Evolutionary conservation across 2,888 invertebrate species (phyloP), one percentile per base, ranked within the genome.

Genomic region (Folsomia manolachei): DNA sequence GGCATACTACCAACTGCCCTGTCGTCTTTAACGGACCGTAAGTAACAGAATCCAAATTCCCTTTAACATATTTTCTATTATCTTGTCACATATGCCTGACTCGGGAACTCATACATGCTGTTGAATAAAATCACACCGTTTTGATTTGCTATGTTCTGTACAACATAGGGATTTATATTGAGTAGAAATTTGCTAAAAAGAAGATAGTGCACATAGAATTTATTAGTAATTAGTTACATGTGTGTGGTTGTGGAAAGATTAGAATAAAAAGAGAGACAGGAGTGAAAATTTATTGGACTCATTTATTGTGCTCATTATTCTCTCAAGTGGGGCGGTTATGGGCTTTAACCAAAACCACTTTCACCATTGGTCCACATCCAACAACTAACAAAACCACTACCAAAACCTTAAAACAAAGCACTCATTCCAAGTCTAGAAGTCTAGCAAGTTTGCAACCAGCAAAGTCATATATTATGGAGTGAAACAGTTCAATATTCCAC

Each of bases 1-100:
- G 64, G 25, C 23, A 72, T 72, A 24, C 72, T 75, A 26, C 75
- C 75, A 19, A 26, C 52, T 1, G 75, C 72, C 21, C 39, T 75
- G 52, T 70, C 72, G n/a, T n/a, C 27, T 39, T 27, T 75, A 7
- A 71, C 61, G 27, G 67, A 71, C 39, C 23, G 75, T 75, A 72
- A 73, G 73, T 69, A 56, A 68, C 27, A 51, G 11, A 60, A 25
- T 64, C 7, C n/a, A 7, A 23, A 19, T 64, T 23, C n/a, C 39
- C 4, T 27, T n/a, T 26, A 2, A 27, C 27, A 18, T 27, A 64
- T 63, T 7, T 9, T 63, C 2, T n/a, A 19, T 63, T 7, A 7
- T n/a, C n/a, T n/a, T n/a, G n/a, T n/a, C n/a, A n/a, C n/a, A n/a
- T n/a, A n/a, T n/a, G n/a, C n/a, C n/a, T n/a, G n/a, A n/a, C n/a